phyloP scores from a whole-genome alignment of 2,888 invertebrate species.

The Drosophila mercatorum region DNA sequence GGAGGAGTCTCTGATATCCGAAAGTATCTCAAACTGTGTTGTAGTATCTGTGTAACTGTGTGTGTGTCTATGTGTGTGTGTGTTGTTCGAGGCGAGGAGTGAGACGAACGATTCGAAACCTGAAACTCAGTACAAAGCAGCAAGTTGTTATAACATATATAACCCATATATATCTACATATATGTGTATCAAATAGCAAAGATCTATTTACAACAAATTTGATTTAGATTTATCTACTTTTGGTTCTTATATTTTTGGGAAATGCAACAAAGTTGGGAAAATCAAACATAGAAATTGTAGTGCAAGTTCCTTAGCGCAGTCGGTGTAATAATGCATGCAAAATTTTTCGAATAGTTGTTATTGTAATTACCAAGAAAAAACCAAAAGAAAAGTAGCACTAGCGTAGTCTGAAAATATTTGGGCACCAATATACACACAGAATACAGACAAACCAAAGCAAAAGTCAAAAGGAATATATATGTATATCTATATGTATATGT shows the following conservation, averaged over 20 bases:
- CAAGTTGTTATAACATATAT: conserved; percentile 44
- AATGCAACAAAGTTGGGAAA: not conserved
- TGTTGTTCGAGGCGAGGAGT: conserved; percentile 43
- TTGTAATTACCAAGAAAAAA: conserved; percentile 42
- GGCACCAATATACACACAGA: conserved; percentile 76
- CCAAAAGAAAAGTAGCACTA: conserved; percentile 49
- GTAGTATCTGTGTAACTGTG: conserved; percentile 11
- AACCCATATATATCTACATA: not conserved
- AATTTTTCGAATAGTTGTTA: conserved; percentile 63
- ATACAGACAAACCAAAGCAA: conserved; percentile 20
- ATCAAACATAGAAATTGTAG: conserved; percentile 46
- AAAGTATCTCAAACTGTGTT: conserved; percentile 52
- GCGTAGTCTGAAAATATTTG: conserved; percentile 72
- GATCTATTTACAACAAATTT: conserved; percentile 19
- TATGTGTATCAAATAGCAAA: conserved; percentile 6
- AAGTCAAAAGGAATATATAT: conserved; percentile 30
- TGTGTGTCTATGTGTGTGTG: conserved; percentile 33
- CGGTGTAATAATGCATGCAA: conserved; percentile 52
- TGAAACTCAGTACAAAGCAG: conserved; percentile 75
- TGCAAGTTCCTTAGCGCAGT: conserved; percentile 67
- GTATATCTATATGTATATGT: conserved; percentile 32
- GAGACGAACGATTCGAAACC: conserved; percentile 61
- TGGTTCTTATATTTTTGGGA: not conserved
- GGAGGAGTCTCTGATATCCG: conserved; percentile 64
- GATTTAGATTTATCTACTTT: conserved; percentile 10